A percentile compares a stretch with the other conserved stretches of the same genome.
Conservation (phyloP, 2,797 vertebrate species). For the Tragelaphus oryx region DNA sequence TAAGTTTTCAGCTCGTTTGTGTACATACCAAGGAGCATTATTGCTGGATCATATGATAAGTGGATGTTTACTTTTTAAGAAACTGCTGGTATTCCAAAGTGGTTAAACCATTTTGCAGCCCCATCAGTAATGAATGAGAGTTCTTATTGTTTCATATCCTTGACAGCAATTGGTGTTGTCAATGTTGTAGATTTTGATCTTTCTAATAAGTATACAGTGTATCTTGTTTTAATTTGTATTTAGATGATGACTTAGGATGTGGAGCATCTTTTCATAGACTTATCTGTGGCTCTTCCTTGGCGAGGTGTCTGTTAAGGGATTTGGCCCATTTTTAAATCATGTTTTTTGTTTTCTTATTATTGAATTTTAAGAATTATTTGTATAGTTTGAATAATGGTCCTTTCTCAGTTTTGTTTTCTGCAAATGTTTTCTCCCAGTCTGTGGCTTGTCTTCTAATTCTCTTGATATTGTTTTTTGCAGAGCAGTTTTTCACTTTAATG, state of each 20-base stretch:
- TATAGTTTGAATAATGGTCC: neutral
- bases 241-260: neutral
- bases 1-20: neutral
- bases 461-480: neutral
- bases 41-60: neutral
- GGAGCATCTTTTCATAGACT: neutral
- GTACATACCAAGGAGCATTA: neutral
- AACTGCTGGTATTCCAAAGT: neutral
- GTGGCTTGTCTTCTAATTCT: neutral
- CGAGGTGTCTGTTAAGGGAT: neutral
- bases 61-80: neutral
- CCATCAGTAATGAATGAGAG: neutral
- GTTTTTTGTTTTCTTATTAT: neutral
- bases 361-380: neutral
- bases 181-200: neutral
- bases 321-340: neutral
- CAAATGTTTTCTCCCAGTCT: neutral
- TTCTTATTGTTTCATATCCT: neutral
- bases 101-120: neutral
- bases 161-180: neutral
- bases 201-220: neutral
- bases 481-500: neutral
- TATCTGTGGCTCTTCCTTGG: neutral
- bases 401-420: neutral
- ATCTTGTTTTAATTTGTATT: neutral